Percentiles rank a stretch among this genome's conserved stretches.
Conservation (phyloP, 1,140 invertebrate species). For the Phenacoccus solenopsis region DNA sequence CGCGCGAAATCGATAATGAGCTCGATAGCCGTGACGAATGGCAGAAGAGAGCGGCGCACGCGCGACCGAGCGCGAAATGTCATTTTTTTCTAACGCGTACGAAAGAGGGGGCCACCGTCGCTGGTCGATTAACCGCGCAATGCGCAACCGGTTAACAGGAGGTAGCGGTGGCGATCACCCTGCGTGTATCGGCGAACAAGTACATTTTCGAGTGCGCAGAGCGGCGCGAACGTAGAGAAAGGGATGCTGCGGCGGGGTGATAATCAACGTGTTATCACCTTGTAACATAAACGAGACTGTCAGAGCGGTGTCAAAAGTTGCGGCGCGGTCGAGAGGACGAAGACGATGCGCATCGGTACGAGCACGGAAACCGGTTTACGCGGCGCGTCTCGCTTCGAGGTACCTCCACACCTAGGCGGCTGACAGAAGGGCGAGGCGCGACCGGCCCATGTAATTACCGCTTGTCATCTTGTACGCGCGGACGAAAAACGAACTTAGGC, state of each 20-base stretch:
- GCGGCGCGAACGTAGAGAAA: too few species aligned
- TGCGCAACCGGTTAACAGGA: too few species aligned
- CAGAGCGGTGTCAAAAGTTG: neutral
- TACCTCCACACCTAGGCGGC: neutral
- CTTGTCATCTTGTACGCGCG: neutral
- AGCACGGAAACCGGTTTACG: neutral
- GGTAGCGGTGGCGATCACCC: too few species aligned
- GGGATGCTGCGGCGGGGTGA: too few species aligned
- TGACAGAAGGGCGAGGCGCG: neutral
- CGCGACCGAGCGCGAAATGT: too few species aligned
- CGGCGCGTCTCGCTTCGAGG: neutral
- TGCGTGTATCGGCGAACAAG: too few species aligned
- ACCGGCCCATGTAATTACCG: neutral
- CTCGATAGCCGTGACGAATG: neutral
- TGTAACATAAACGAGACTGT: slow-evolving; percentile 1
- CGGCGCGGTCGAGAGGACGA: neutral
- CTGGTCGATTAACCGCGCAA: neutral
- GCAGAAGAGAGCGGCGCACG: too few species aligned
- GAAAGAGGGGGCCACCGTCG: neutral
- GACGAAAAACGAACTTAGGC: neutral
- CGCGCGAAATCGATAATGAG: neutral
- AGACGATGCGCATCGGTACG: neutral
- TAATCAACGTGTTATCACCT: slow-evolving; percentile 1
- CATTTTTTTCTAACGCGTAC: too few species aligned
- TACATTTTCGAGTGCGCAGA: too few species aligned